Evolutionary conservation across 2,113 vertebrate genomes (phyloP).

Genomic region (Rhagologus leucostigma): DNA sequence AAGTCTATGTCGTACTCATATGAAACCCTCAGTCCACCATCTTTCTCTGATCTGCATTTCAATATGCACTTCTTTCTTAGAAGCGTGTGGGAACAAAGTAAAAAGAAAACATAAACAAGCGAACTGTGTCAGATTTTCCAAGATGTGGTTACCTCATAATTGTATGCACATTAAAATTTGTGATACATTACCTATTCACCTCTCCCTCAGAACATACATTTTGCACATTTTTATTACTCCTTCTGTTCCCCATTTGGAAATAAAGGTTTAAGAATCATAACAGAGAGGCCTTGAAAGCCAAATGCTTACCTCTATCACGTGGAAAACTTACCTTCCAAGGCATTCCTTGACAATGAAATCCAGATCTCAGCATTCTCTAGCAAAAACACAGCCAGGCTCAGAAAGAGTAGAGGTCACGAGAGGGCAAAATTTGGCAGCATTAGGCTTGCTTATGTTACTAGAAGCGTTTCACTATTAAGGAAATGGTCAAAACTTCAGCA

Average conservation of each 20-base stretch:
- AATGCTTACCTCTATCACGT: background rate
- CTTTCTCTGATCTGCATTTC: background rate
- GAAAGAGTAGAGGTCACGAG: background rate
- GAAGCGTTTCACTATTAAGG: background rate
- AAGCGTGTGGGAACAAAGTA: background rate
- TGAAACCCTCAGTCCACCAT: background rate
- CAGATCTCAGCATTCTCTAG: background rate
- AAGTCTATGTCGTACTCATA: background rate
- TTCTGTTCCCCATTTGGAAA: background rate
- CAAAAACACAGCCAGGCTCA: background rate
- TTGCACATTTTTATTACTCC: background rate
- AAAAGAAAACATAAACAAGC: background rate
- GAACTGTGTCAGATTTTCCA: background rate
- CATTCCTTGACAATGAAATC: background rate
- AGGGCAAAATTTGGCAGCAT: background rate
- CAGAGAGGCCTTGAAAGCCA: background rate
- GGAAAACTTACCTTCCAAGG: background rate
- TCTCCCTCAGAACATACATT: background rate
- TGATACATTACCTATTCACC: background rate
- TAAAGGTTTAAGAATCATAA: background rate
- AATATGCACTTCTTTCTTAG: background rate
- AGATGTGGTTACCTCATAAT: background rate
- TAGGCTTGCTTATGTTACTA: background rate
- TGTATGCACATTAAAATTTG: background rate
- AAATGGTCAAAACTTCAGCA: background rate